Base-by-base conservation (phyloP, 2,797 vertebrate genomes). In the Manis pentadactyla region DNA sequence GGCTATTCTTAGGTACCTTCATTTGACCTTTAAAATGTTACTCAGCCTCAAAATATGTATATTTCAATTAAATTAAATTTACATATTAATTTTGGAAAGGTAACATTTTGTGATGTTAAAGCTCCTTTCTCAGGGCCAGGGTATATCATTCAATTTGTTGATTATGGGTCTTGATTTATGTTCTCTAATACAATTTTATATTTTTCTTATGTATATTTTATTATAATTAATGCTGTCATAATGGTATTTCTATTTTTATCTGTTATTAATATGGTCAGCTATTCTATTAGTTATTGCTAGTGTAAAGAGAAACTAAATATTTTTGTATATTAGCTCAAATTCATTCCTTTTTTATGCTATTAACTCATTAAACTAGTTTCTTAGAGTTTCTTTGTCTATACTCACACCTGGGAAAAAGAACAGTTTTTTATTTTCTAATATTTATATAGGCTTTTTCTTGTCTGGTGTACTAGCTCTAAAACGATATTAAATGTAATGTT, bases 41-140 rank as follows among this genome's bases (percentile, higher is more conserved):
- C 63, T 89, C 39, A 71, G 55, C 23, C 88, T 53, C n/a, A 71
- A 78, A 90, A 73, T 93, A 64, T 71, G 55, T 83, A 63, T 77
- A 88, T 31, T 55, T 74, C n/a, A 79, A 53, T 74, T 74, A 46
- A 86, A 73, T 90, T 63, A 89, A 75, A 55, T 90, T 89, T 49
- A 39, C 25, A 19, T 89, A 59, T 74, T 96, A 77, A 92, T 89
- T 84, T 91, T 91, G 73, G 64, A 95, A 95, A 42, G 51, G 46
- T 69, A 34, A 37, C 31, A 53, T 57, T 78, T 73, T 49, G 69
- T 78, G 25, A 78, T 64, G 14, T 51, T 89, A 63, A 87, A 88
- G 1, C 11, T 73, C 49, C 13, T 83, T 55, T 68, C 64, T 87
- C 11, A 46, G 31, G 64, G 81, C 85, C 64, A 68, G 21, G 8